A percentile compares a stretch with the other conserved stretches of the same genome.
Conservation (phyloP, 2,888 invertebrate species). For the Stramonita haemastoma region DNA sequence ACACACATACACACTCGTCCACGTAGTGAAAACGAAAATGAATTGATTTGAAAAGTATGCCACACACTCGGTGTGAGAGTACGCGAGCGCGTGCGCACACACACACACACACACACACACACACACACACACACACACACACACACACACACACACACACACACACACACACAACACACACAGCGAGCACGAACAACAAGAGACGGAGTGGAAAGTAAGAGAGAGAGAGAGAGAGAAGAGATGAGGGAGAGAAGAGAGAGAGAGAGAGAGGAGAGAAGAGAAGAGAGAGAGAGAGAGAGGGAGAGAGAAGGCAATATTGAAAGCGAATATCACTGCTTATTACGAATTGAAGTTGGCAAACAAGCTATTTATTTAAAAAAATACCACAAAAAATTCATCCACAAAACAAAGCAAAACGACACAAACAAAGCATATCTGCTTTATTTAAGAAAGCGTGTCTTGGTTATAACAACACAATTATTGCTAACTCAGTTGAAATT, state of each 20-base stretch:
- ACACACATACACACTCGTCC: conserved; percentile 17
- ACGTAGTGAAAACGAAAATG: background rate
- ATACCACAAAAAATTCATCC: no score
- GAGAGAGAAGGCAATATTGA: background rate
- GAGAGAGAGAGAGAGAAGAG: conserved; percentile 6
- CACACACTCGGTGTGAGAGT: background rate
- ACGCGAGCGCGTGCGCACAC: background rate
- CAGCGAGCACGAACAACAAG: no score
- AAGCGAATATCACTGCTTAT: no score
- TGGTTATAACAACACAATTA: no score
- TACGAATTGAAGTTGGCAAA: no score
- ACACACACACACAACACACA: conserved; percentile 3
- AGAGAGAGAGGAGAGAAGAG: background rate
- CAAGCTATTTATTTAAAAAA: no score
- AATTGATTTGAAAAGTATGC: no score
- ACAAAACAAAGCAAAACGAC: no score
- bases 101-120: background rate
- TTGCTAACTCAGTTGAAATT: no score
- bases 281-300: background rate
- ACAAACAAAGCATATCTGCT: no score
- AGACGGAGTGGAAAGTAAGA: background rate
- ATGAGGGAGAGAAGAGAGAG: background rate
- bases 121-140: background rate
- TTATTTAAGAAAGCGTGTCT: no score
- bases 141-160: background rate